Evolutionary conservation across 2,888 invertebrate genomes (phyloP).

Genomic region (Tetragnatha montana): DNA sequence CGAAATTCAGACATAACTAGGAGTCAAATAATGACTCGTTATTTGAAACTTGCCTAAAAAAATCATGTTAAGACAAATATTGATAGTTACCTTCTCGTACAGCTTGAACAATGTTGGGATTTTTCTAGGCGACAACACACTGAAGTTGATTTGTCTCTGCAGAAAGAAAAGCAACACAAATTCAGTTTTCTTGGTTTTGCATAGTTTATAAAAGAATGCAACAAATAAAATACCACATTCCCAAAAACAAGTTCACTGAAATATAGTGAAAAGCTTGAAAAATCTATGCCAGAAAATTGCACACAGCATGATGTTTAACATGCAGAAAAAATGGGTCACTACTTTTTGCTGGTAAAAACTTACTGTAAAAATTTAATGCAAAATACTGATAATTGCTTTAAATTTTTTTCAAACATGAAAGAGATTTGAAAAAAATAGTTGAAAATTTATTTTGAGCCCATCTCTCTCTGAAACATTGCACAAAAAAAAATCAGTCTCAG

Average conservation of each 20-base stretch:
- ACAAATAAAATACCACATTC: too few relatives aligned
- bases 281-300: not conserved
- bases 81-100: slow-evolving; percentile 83
- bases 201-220: not conserved
- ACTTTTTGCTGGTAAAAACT: not conserved
- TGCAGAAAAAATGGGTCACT: not conserved
- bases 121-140: slow-evolving; percentile 91
- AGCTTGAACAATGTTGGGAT: slow-evolving; percentile 89
- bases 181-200: not conserved
- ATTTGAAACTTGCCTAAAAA: too few relatives aligned
- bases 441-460: too few relatives aligned
- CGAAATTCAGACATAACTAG: too few relatives aligned
- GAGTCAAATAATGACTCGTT: too few relatives aligned
- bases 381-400: not conserved
- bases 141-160: slow-evolving; percentile 87
- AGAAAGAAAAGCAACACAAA: slow-evolving; percentile 72
- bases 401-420: too few relatives aligned
- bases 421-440: too few relatives aligned
- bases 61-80: too few relatives aligned
- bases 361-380: not conserved
- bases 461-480: too few relatives aligned
- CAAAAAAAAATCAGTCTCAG: too few relatives aligned
- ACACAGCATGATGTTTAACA: not conserved
- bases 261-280: not conserved
- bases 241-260: too few relatives aligned